These are phyloP conservation scores for Sciaenops ocellatus DNA, from an alignment of 2,797 vertebrate genomes.

Conservation along the genomic window DNA sequence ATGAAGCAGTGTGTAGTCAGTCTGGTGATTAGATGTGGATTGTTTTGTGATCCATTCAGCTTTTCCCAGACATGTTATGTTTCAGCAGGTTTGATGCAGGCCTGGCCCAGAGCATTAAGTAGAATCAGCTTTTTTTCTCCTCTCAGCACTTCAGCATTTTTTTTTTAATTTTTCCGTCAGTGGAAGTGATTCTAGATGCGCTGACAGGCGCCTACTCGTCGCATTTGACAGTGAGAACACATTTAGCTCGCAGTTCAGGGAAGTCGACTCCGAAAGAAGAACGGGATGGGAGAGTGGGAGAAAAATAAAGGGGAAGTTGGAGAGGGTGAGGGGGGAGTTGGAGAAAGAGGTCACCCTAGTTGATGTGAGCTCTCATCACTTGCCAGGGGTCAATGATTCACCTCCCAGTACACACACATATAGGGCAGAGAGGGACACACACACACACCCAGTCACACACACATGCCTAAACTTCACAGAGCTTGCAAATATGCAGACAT, in stretches of 20 bases:
- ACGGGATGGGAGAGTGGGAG: constrained; percentile 48
- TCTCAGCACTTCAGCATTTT: constrained; percentile 62
- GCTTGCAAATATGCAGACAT: constrained; percentile 35
- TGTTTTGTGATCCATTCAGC: constrained; percentile 59
- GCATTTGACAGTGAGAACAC: constrained; percentile 52
- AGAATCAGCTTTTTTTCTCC: constrained; percentile 67
- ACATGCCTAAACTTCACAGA: constrained; percentile 15
- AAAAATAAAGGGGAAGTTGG: constrained; percentile 49
- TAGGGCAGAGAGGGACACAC: constrained; percentile 11
- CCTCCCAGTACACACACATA: constrained; percentile 28
- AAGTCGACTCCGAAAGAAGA: constrained; percentile 54
- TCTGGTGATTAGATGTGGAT: constrained; percentile 59
- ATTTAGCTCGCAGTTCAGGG: constrained; percentile 51
- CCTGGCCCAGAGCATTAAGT: constrained; percentile 42
- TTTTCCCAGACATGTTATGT: constrained; percentile 69
- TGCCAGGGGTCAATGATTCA: constrained; percentile 74
- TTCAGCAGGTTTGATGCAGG: constrained; percentile 69
- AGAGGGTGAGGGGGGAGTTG: not conserved
- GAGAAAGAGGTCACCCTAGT: constrained; percentile 57
- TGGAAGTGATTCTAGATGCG: constrained; percentile 73
- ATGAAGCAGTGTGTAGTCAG: constrained; percentile 44
- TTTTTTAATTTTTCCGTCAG: constrained; percentile 54
- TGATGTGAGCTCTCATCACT: constrained; percentile 75
- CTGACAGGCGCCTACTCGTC: constrained; percentile 38
- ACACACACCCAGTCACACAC: constrained; percentile 19